Evolutionary conservation across 2,113 vertebrate genomes (phyloP).

Genomic region (Ramphastos sulfuratus): DNA sequence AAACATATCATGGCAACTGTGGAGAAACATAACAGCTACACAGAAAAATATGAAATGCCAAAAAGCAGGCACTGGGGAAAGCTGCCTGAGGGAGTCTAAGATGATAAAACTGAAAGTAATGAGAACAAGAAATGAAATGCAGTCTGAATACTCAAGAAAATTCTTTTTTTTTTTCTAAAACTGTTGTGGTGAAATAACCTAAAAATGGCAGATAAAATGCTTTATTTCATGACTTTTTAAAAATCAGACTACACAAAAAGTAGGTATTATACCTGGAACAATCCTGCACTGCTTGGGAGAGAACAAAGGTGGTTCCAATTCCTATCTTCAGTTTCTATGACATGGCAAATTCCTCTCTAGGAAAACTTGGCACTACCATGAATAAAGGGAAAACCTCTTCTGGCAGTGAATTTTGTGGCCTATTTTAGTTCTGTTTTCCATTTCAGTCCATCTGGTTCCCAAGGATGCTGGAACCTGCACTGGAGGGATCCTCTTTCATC

Average conservation of each 20-base stretch:
- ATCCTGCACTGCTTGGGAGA: neutral
- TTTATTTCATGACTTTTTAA: neutral
- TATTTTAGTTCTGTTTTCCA: neutral
- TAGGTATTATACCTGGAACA: neutral
- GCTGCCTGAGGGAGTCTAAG: neutral
- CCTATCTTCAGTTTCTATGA: neutral
- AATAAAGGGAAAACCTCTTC: neutral
- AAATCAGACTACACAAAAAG: neutral
- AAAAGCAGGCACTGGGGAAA: neutral
- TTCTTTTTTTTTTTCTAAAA: neutral
- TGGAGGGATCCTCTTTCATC: constrained; percentile 27
- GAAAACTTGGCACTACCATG: neutral
- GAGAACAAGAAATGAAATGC: neutral
- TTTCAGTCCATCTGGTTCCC: constrained; percentile 5
- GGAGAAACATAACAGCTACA: neutral
- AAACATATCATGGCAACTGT: neutral
- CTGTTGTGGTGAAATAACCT: fast-evolving
- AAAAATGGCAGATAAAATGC: neutral
- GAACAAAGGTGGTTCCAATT: neutral
- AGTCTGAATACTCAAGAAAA: constrained; percentile 4
- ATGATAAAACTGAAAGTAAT: neutral
- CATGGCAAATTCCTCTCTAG: neutral
- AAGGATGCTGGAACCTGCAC: constrained; percentile 18
- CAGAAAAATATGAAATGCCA: neutral
- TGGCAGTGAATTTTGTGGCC: neutral